These are phyloP conservation scores for Nymphalis polychloros DNA, from an alignment of 2,888 invertebrate species.

Conservation along the genomic window DNA sequence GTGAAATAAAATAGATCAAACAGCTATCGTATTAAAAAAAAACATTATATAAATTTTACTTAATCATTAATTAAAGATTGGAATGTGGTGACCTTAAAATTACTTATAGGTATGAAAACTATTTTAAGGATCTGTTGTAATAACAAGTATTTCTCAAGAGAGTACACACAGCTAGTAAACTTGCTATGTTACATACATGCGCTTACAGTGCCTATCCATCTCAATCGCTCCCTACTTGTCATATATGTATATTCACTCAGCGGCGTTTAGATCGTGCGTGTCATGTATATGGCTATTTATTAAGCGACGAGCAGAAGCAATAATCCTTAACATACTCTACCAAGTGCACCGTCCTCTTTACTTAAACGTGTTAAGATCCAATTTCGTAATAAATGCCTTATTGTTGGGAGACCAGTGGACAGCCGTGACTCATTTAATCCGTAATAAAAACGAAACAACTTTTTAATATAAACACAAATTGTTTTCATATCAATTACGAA, in stretches of 20 bases:
- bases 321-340: conserved; percentile 31
- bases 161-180: conserved; percentile 18
- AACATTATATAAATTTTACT: not conserved
- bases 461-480: conserved; percentile 1
- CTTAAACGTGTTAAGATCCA: conserved; percentile 17
- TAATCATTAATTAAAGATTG: not conserved
- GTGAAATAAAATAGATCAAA: no score
- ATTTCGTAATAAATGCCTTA: conserved; percentile 26
- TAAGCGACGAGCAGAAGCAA: conserved; percentile 21
- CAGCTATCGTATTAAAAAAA: no score
- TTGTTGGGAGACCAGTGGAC: conserved; percentile 1
- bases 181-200: conserved; percentile 15
- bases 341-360: conserved; percentile 27
- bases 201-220: conserved; percentile 11
- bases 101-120: conserved; percentile 11
- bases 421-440: conserved; percentile 11
- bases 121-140: conserved; percentile 27
- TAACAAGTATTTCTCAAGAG: conserved; percentile 33
- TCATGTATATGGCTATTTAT: conserved; percentile 26
- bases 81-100: not conserved
- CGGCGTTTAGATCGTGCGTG: conserved; percentile 20
- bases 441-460: conserved; percentile 1
- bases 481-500: not conserved
- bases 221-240: conserved; percentile 24
- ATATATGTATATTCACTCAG: conserved; percentile 34